Base-by-base conservation (phyloP, 2,888 invertebrate species). In the Hypena proboscidalis region DNA sequence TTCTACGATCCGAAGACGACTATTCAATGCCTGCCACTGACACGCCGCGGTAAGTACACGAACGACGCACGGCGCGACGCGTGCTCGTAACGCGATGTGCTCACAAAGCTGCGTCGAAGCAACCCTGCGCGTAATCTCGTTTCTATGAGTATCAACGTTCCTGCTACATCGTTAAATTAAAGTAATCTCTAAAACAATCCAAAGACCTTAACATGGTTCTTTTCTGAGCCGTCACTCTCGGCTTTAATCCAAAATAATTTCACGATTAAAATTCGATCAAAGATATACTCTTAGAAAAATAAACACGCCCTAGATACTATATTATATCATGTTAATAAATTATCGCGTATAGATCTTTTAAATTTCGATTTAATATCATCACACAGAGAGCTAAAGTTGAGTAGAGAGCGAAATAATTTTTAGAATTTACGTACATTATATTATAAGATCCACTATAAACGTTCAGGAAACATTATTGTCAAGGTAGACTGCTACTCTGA, bases 331-430 rank as follows among this genome's bases (percentile, higher is more conserved):
- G 48, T 47, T 54, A 31, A 50, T 57, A 51, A 58, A 53, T 47
- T 11, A 54, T 51, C 43, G 53, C 50, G 65, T 63, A 64, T 67
- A 56, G 29, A 50, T 57, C 36, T 59, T 50, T 43, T 29, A 34
- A 53, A 47, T 54, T 45, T 33, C 9, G 44, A 40, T 48, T 51
- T 49, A 56, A 71, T 70, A 70, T 67, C 63, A 72, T 70, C 61
- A 67, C 53, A 70, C 51, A 83, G 85, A 87, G 87, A 88, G 85
- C 83, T 75, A 72, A 47, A 54, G 51, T 63, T 60, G 52, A 60
- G 65, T 78, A 88, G 89, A 89, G 89, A 87, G 89, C 88, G 56
- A 69, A 70, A 53, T 48, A 65, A 64, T 70, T 70, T n/a, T 67
- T 66, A 59, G 67, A 62, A 67, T 73, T 70, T 67, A 70, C 62